These are phyloP conservation scores for Mnemiopsis leidyi DNA, from an alignment of 37 sponge, comb jelly and placozoan species.

Conservation along the genomic window DNA sequence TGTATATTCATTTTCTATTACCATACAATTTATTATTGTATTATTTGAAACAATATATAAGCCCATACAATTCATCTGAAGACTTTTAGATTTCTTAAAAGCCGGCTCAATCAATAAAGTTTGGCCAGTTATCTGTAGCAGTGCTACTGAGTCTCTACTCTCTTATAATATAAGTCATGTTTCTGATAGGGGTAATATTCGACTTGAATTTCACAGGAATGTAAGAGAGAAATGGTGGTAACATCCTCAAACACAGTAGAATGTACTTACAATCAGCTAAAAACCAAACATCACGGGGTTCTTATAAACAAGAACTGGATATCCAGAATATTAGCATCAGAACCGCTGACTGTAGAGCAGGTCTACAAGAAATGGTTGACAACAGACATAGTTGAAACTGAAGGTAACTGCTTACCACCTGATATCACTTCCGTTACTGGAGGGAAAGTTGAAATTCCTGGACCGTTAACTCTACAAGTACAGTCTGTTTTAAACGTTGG, in stretches of 20 bases:
- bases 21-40: too few species aligned
- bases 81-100: background rate
- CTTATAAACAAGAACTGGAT: background rate
- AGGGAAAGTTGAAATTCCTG: background rate
- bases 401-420: background rate
- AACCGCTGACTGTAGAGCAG: background rate
- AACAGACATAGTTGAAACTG: background rate
- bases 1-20: too few species aligned
- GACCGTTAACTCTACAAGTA: slow-evolving; percentile 21
- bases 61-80: background rate
- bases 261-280: background rate
- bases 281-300: slow-evolving; percentile 36
- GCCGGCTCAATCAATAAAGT: background rate
- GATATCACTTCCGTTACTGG: background rate
- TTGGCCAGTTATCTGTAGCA: too few species aligned
- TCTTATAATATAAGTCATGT: too few species aligned
- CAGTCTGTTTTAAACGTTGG: background rate
- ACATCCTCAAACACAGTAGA: background rate
- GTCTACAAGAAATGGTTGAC: slow-evolving; percentile 34
- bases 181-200: too few species aligned
- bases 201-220: too few species aligned
- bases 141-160: too few species aligned
- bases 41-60: too few species aligned
- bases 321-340: background rate
- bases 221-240: background rate